Percentiles rank a stretch among this genome's conserved stretches.
Conservation (phyloP, 2,888 invertebrate genomes). For the Chorisops tibialis region DNA sequence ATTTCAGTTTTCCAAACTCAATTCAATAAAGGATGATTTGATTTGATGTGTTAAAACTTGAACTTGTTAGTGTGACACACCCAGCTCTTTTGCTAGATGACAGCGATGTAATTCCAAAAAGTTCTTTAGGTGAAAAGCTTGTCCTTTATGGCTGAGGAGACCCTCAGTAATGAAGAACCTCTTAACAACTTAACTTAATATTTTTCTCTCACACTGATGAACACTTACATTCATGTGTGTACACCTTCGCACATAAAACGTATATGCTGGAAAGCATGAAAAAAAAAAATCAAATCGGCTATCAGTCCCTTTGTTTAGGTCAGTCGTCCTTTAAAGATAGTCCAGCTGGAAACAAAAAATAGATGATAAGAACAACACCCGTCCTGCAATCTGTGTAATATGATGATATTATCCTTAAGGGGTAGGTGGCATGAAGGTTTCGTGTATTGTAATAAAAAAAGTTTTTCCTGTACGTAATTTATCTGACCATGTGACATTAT, state of each 20-base stretch:
- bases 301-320: too few relatives aligned
- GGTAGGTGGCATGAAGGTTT: neutral
- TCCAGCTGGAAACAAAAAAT: neutral
- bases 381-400: conserved; percentile 16
- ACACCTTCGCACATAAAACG: too few relatives aligned
- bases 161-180: conserved; percentile 8
- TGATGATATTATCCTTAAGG: conserved; percentile 1
- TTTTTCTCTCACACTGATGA: conserved; percentile 18
- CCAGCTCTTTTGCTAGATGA: neutral
- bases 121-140: conserved; percentile 2
- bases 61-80: conserved; percentile 13
- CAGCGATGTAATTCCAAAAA: conserved; percentile 12
- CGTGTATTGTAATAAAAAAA: conserved; percentile 31
- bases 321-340: neutral
- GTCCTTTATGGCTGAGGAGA: conserved; percentile 7
- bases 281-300: too few relatives aligned
- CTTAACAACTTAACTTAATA: conserved; percentile 21
- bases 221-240: too few relatives aligned
- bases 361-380: conserved; percentile 7
- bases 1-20: conserved; percentile 28
- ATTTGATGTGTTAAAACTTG: conserved; percentile 28
- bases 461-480: conserved; percentile 31
- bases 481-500: conserved; percentile 34
- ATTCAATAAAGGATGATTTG: conserved; percentile 32
- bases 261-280: too few relatives aligned